Evolutionary conservation across 1,140 invertebrate genomes (phyloP).

Genomic region (Lepidurus apus): DNA sequence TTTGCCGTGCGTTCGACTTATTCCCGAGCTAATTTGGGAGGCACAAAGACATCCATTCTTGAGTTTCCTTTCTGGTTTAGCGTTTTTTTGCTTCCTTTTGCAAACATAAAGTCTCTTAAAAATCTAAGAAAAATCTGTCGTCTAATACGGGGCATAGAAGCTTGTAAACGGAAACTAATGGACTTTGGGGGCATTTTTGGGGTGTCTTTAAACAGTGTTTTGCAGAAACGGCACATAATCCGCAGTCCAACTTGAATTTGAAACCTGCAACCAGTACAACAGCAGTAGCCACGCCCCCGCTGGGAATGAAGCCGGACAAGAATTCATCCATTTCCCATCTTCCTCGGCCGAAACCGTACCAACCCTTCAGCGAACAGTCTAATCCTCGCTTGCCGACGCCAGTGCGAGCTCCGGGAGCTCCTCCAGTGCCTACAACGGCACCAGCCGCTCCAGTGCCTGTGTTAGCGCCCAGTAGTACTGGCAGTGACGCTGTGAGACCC

Average conservation of each 20-base stretch:
- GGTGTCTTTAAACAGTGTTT: conserved; percentile 60
- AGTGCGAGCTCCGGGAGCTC: conserved; percentile 10
- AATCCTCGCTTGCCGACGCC: conserved; percentile 33
- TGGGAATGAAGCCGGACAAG: conserved; percentile 24
- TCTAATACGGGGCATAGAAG: too few species aligned
- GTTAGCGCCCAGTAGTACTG: conserved; percentile 15
- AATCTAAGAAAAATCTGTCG: too few species aligned
- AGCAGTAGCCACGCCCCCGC: not conserved
- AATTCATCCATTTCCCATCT: conserved; percentile 36
- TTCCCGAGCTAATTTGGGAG: not conserved
- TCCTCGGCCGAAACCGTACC: conserved; percentile 41
- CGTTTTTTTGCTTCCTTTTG: too few species aligned
- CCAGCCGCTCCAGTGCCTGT: not conserved
- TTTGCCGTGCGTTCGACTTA: not conserved
- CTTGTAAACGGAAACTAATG: not conserved
- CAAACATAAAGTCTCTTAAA: too few species aligned
- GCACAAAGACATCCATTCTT: not conserved
- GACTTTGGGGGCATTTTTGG: not conserved
- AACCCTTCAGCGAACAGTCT: conserved; percentile 35
- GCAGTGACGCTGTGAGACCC: conserved; percentile 24
- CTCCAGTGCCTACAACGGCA: not conserved
- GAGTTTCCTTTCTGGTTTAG: not conserved
- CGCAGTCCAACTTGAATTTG: conserved; percentile 63
- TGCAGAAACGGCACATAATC: conserved; percentile 77
- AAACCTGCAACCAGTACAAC: conserved; percentile 44